These are phyloP conservation scores for Sebastes matsubarae DNA, from an alignment of 2,797 vertebrate species.

Conservation along the genomic window DNA sequence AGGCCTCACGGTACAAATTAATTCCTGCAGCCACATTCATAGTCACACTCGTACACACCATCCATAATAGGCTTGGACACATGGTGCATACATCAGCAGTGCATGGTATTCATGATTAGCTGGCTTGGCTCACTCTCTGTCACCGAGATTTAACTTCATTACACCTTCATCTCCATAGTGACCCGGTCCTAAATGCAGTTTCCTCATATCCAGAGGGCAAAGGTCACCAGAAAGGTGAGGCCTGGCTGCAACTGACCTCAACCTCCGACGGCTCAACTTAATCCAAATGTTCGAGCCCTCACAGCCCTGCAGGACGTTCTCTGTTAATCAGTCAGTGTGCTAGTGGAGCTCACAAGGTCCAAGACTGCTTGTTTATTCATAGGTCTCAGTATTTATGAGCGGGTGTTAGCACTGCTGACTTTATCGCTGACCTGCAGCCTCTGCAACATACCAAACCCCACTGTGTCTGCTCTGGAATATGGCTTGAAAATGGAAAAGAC, in stretches of 20 bases:
- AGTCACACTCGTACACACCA: constrained; percentile 46
- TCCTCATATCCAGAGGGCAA: constrained; percentile 36
- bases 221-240: constrained; percentile 58
- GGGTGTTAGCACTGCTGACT: constrained; percentile 15
- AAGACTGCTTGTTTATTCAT: constrained; percentile 56
- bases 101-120: constrained; percentile 21
- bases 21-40: constrained; percentile 55
- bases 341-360: constrained; percentile 39
- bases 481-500: not conserved
- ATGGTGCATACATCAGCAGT: constrained; percentile 46
- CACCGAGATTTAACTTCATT: constrained; percentile 28
- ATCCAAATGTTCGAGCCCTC: constrained; percentile 28
- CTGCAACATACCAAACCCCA: constrained; percentile 11
- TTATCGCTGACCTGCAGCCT: constrained; percentile 30
- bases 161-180: constrained; percentile 1
- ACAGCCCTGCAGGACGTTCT: constrained; percentile 47
- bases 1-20: constrained; percentile 38
- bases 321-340: constrained; percentile 63
- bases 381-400: constrained; percentile 53
- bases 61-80: constrained; percentile 47
- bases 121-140: constrained; percentile 13
- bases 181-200: constrained; percentile 25
- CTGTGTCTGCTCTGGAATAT: not conserved
- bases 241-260: constrained; percentile 53
- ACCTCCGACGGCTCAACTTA: constrained; percentile 47